Evolutionary conservation across 2,797 vertebrate genomes (phyloP), one percentile per base, ranked within the genome.

Genomic region (Hoplostethus mediterraneus): DNA sequence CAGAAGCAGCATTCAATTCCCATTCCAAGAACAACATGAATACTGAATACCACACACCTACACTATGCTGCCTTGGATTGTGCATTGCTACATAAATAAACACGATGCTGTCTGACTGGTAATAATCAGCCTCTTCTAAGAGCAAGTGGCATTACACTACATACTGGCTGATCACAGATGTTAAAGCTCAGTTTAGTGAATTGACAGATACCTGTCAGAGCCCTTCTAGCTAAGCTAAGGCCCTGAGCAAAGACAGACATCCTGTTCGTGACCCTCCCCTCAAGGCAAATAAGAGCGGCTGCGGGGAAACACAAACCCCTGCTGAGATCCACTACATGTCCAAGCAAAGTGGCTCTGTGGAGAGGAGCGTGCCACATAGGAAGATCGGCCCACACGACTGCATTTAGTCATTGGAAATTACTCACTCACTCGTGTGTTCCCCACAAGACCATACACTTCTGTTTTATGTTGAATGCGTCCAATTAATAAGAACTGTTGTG

Each of bases 31-130:
- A 48, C 47, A 82, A 47, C 56, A 59, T n/a, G 21, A 63, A 76
- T 36, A 48, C 70, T n/a, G 21, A 63, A 76, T 36, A 48, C 70
- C 56, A 75, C 63, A 55, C 40, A 45, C 64, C 69, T 52, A 42
- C 28, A 1, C 44, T 25, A 4, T 28, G 3, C 45, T 77, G 28
- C 62, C 52, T 80, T 6, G 38, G n/a, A 76, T 63, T 36, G 55
- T 31, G 11, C 68, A 63, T 51, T 69, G 30, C 28, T 31, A 49
- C 53, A 76, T 55, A 60, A 60, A 67, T 75, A 44, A 73, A 68
- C n/a, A 68, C 51, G 25, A 79, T 59, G 40, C 25, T 72, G 33
- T 70, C 58, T 76, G 54, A 30, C 52, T 66, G 28, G 42, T 66
- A 68, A 49, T 12, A 54, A 49, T 51, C 14, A 45, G 52, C 28